Conservation (phyloP, 2,113 vertebrate genomes). For the Oreochromis spilurus region DNA sequence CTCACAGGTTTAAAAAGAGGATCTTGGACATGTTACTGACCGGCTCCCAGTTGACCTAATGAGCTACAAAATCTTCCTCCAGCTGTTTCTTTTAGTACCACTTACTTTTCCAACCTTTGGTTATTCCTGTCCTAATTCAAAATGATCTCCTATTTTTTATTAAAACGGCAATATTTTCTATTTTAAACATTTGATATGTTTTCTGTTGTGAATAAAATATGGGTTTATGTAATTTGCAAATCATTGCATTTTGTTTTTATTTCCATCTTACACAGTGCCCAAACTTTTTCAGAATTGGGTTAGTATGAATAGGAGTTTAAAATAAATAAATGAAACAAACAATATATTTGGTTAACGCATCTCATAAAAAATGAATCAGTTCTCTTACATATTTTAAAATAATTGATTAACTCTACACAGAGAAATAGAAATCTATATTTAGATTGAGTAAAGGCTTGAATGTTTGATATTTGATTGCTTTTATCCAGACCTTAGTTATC, state of each 20-base stretch:
- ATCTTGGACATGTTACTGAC: not conserved
- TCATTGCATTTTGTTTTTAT: not conserved
- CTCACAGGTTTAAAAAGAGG: not conserved
- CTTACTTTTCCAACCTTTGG: not conserved
- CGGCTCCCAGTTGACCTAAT: not conserved
- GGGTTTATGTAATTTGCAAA: not conserved
- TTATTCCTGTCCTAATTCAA: not conserved
- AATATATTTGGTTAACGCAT: not conserved
- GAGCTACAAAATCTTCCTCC: not conserved
- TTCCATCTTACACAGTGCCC: not conserved
- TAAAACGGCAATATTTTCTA: not conserved
- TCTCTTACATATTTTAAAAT: not conserved
- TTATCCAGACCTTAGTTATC: not conserved
- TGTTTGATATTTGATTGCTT: not conserved
- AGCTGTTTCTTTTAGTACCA: not conserved
- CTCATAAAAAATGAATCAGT: not conserved
- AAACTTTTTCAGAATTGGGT: not conserved
- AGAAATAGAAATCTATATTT: not conserved
- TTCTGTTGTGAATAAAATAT: not conserved
- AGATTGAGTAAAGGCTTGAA: not conserved
- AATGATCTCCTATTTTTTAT: not conserved
- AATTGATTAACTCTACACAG: not conserved
- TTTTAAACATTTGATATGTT: not conserved
- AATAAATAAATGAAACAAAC: not conserved
- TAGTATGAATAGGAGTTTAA: not conserved